Evolutionary conservation across 2,888 invertebrate species (phyloP), one percentile per base, ranked within the genome.

Genomic region (Archips xylosteana): DNA sequence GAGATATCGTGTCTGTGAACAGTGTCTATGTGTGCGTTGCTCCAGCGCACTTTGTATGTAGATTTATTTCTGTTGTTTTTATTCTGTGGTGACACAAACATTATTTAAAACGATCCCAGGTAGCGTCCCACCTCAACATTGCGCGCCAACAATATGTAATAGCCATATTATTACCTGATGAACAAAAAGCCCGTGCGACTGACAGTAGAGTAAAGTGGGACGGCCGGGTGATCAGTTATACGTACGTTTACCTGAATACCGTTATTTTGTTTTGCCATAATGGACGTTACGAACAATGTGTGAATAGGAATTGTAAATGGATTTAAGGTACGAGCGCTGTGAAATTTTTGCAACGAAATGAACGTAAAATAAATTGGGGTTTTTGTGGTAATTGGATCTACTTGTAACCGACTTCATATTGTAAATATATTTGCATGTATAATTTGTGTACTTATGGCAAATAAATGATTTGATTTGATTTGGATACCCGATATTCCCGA

Each of bases 171-270:
- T 63, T 49, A 64, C 47, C 63, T 49, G 47, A 64, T 47, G 47
- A 64, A 64, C 63, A 64, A 64, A 47, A 64, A 63, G 12, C 15
- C 8, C 3, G 49, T 64, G 63, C 47, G n/a, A 49, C 8, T 47
- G 63, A 64, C 63, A 54, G 54, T 54, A 63, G 34, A 32, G 42
- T 62, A 12, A n/a, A 32, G 47, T 23, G 63, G 45, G 63, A 47
- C 45, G 63, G 47, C 12, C 32, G 47, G 34, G 42, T 42, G 34
- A 64, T 47, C 47, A 47, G 63, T 64, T 64, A 47, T 47, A 63
- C 32, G 32, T 10, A 23, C 47, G 9, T 47, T 63, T 32, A 45
- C 63, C 47, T 63, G 45, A 45, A 63, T 39, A 45, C 62, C 12
- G 62, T 42, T 62, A 62, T 47, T 63, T 63, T 47, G 63, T 45